These are phyloP conservation scores for Tromatobia lineatoria DNA, from an alignment of 2,888 invertebrate species.

Conservation along the genomic window DNA sequence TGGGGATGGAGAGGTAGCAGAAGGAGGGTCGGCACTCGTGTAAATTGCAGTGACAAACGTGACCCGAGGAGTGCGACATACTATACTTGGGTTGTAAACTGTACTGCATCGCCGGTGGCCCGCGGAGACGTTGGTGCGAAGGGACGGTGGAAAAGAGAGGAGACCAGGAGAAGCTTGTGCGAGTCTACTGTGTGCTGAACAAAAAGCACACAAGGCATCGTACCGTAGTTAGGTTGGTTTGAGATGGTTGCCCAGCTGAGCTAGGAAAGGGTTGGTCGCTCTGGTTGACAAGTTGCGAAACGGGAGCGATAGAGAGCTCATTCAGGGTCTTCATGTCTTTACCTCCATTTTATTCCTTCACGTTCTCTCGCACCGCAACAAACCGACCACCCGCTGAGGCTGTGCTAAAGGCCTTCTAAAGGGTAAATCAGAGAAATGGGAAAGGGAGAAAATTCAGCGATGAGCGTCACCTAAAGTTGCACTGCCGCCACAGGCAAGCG, in stretches of 20 bases:
- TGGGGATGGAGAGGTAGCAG: constrained; percentile 16
- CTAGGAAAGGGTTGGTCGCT: not conserved
- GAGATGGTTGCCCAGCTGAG: constrained; percentile 1
- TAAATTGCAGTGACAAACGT: constrained; percentile 59
- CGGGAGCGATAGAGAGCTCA: constrained; percentile 3
- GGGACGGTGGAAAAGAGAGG: constrained; percentile 11
- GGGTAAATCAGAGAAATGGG: not conserved
- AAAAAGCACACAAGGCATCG: not conserved
- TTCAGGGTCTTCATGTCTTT: not conserved
- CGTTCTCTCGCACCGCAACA: constrained; percentile 1
- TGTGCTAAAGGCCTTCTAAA: not conserved
- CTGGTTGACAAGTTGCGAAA: constrained; percentile 11
- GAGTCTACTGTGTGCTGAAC: not conserved
- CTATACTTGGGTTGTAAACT: not conserved
- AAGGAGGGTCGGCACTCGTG: constrained; percentile 49
- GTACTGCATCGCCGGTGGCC: constrained; percentile 27
- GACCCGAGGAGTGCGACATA: constrained; percentile 37
- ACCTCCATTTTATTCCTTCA: not conserved
- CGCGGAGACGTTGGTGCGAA: constrained; percentile 17
- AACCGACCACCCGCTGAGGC: constrained; percentile 10
- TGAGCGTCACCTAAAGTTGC: constrained; percentile 1
- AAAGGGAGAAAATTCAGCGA: constrained; percentile 7
- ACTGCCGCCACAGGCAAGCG: constrained; percentile 13
- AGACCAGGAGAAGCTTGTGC: not conserved
- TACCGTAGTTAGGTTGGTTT: constrained; percentile 8